Evolutionary conservation across 2,113 vertebrate genomes (phyloP).

Genomic region (Gnathonemus echidnorhynchus): DNA sequence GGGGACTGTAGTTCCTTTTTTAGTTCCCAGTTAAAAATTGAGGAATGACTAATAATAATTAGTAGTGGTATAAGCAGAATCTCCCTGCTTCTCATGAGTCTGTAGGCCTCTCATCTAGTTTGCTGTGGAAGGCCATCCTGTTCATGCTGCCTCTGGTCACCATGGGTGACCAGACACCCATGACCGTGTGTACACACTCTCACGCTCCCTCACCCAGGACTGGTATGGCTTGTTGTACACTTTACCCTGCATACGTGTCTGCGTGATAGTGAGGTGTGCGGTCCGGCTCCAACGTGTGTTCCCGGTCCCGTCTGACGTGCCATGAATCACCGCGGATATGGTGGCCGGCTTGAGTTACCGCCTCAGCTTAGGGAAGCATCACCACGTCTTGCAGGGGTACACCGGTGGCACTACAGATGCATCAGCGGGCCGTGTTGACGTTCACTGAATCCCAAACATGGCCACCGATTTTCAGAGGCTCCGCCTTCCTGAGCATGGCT

Average conservation of each 20-base stretch:
- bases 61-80: neutral
- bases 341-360: neutral
- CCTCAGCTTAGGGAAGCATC: neutral
- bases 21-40: neutral
- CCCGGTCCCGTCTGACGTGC: neutral
- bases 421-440: neutral
- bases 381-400: neutral
- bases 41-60: neutral
- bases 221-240: neutral
- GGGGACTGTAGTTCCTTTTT: neutral
- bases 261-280: neutral
- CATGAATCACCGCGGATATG: neutral
- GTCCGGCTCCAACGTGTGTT: neutral
- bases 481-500: neutral
- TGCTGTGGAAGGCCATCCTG: neutral
- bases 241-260: neutral
- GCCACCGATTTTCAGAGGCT: neutral
- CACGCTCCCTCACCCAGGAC: neutral
- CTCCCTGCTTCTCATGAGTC: neutral
- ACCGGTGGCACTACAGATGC: neutral
- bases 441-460: conserved; percentile 4
- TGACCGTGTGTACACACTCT: neutral
- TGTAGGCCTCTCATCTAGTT: neutral
- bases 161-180: neutral
- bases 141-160: neutral